Evolutionary conservation across 2,113 vertebrate genomes (phyloP).

Genomic region (Elanus axillaris): DNA sequence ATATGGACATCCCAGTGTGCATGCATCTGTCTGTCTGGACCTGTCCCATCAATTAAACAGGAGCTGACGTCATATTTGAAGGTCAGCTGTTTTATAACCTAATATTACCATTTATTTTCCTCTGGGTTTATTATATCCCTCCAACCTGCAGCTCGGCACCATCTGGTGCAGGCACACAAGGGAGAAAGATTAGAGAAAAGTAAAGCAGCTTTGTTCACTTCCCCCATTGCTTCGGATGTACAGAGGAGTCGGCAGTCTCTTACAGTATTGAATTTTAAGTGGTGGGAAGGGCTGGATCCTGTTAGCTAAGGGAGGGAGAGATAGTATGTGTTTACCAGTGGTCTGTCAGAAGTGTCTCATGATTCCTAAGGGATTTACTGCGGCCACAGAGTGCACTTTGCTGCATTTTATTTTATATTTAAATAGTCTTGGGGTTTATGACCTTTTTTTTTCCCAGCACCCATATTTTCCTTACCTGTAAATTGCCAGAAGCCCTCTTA

Average conservation of each 20-base stretch:
- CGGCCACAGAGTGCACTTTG: background rate
- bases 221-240: background rate
- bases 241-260: background rate
- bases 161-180: constrained; percentile 31
- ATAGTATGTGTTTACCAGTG: background rate
- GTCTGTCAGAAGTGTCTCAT: background rate
- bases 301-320: background rate
- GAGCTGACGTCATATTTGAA: constrained; percentile 28
- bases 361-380: background rate
- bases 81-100: constrained; percentile 49
- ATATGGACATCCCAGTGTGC: constrained; percentile 4
- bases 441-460: background rate
- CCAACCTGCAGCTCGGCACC: constrained; percentile 22
- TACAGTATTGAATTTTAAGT: background rate
- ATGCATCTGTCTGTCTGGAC: constrained; percentile 19
- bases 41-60: constrained; percentile 16
- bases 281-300: background rate
- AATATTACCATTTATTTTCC: background rate
- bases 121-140: constrained; percentile 44
- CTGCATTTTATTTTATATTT: background rate
- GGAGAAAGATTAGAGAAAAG: constrained; percentile 37
- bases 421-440: background rate
- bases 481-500: background rate
- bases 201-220: constrained; percentile 1
- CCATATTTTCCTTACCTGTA: background rate